Evolutionary conservation across 2,113 vertebrate genomes (phyloP).

Genomic region (Chrysochloris asiatica): DNA sequence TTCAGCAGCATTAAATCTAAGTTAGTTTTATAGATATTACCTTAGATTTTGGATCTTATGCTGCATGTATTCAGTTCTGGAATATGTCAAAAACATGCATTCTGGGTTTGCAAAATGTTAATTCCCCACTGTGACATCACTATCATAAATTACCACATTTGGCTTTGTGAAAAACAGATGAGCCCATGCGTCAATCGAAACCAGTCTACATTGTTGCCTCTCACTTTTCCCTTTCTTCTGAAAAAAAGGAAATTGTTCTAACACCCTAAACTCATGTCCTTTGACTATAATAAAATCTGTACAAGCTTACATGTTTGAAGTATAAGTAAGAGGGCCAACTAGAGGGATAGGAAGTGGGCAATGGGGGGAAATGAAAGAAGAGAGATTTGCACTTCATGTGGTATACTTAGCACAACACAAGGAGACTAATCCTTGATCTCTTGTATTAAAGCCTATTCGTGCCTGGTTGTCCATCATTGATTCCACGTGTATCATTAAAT

Average conservation of each 20-base stretch:
- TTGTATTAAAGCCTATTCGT: neutral
- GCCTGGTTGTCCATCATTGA: neutral
- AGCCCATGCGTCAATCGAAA: neutral
- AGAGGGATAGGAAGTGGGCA: neutral
- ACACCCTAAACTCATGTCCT: constrained; percentile 39
- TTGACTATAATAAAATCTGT: constrained; percentile 49
- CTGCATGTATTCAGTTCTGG: constrained; percentile 54
- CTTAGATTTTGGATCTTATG: constrained; percentile 19
- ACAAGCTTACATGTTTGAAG: constrained; percentile 46
- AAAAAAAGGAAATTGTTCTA: constrained; percentile 40
- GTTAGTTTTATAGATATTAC: constrained; percentile 7
- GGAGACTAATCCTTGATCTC: neutral
- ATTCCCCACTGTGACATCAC: constrained; percentile 54
- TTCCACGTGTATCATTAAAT: neutral
- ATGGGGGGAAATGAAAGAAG: constrained; percentile 21
- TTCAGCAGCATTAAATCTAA: constrained; percentile 1
- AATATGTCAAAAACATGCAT: constrained; percentile 36
- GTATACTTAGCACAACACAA: neutral
- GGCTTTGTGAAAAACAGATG: constrained; percentile 62
- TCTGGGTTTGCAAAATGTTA: constrained; percentile 63
- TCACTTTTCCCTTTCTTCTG: constrained; percentile 55
- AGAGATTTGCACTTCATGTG: neutral
- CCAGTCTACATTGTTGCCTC: constrained; percentile 3
- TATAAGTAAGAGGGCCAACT: constrained; percentile 1
- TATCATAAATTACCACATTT: constrained; percentile 63